phyloP scores from a whole-genome alignment of 2,888 invertebrate genomes.

The Chelonus formosanus region DNA sequence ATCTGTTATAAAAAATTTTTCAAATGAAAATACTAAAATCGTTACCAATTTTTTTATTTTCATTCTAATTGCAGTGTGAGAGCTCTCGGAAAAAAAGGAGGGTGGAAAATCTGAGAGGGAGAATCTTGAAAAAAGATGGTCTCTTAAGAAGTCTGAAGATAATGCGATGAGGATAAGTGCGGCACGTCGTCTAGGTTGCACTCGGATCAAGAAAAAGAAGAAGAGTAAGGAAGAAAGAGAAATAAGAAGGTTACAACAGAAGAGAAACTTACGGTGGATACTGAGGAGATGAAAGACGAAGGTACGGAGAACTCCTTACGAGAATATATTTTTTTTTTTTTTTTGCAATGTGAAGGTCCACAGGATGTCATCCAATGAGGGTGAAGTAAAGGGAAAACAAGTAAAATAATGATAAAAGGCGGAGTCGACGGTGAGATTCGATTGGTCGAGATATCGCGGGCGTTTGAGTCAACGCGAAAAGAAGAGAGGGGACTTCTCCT shows the following conservation, averaged over 20 bases:
- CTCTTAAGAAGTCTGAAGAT: conserved; percentile 28
- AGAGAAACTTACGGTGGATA: conserved; percentile 25
- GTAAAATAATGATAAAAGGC: conserved; percentile 66
- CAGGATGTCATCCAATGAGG: conserved; percentile 65
- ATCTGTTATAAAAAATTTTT: background rate
- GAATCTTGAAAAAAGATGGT: conserved; percentile 28
- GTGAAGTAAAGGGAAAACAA: conserved; percentile 65
- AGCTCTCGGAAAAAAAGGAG: no score
- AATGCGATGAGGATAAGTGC: conserved; percentile 35
- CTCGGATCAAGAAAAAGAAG: conserved; percentile 23
- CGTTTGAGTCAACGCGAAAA: conserved; percentile 60
- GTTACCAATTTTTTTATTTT: no score
- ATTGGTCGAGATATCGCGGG: conserved; percentile 66
- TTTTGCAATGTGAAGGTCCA: conserved; percentile 38
- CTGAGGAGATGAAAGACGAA: conserved; percentile 24
- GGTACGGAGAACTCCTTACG: conserved; percentile 29
- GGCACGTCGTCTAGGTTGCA: conserved; percentile 31
- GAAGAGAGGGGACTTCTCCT: conserved; percentile 39
- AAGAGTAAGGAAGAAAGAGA: conserved; percentile 15
- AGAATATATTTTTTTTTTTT: conserved; percentile 39
- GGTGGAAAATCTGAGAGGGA: conserved; percentile 7
- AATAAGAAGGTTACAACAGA: conserved; percentile 17
- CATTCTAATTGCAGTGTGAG: no score
- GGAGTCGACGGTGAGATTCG: conserved; percentile 64
- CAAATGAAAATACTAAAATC: background rate